Conservation (phyloP, 1,140 invertebrate genomes). For the Elymnias hypermnestra region DNA sequence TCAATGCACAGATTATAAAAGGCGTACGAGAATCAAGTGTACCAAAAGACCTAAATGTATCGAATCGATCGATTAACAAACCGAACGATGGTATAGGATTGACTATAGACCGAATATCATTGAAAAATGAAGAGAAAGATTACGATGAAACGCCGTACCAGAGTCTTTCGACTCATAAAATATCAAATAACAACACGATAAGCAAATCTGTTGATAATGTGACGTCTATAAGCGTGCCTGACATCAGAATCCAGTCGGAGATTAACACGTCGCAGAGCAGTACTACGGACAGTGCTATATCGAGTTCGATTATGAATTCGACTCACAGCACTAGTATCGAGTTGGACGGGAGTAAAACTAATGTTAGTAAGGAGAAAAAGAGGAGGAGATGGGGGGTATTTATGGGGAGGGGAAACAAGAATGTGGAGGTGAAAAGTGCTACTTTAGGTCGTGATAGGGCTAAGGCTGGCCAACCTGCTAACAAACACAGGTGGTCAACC, state of each 20-base stretch:
- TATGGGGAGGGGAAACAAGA: constrained; percentile 76
- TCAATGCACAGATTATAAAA: constrained; percentile 69
- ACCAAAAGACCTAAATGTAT: constrained; percentile 43
- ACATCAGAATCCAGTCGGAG: constrained; percentile 30
- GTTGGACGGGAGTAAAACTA: constrained; percentile 36
- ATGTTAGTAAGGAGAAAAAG: constrained; percentile 77
- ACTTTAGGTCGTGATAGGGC: constrained; percentile 79
- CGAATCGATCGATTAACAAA: constrained; percentile 36
- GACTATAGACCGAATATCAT: constrained; percentile 38
- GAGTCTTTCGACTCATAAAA: constrained; percentile 55
- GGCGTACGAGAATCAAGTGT: constrained; percentile 51
- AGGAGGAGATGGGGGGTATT: constrained; percentile 80
- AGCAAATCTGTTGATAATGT: constrained; percentile 59
- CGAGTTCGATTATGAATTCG: constrained; percentile 36
- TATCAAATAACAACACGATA: constrained; percentile 49
- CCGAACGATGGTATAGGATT: constrained; percentile 30
- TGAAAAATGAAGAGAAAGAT: constrained; percentile 46
- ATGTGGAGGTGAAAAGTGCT: constrained; percentile 78
- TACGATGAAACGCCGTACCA: constrained; percentile 64
- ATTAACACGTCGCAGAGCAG: constrained; percentile 33
- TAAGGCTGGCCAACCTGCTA: constrained; percentile 66
- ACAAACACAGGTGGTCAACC: constrained; percentile 81
- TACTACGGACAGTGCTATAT: constrained; percentile 37
- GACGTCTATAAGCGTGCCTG: constrained; percentile 57
- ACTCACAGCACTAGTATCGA: constrained; percentile 33